phyloP scores from a whole-genome alignment of 2,888 invertebrate species.

The Lasioglossum morio region DNA sequence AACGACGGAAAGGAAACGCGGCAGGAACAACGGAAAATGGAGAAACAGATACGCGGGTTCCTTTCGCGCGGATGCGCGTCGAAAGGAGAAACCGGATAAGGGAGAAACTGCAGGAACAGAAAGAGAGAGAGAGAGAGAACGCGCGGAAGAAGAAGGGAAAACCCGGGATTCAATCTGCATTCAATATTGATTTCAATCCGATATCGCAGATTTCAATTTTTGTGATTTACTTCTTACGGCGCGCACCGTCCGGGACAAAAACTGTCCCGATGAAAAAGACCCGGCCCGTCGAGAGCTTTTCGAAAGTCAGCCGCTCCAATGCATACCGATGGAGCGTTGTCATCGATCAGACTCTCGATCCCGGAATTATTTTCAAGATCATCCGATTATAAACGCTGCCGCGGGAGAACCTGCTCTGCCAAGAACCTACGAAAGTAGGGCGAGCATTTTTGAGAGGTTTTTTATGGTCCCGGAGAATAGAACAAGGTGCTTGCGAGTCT shows the following conservation, averaged over 20 bases:
- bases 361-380: constrained; percentile 42
- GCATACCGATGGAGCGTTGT: constrained; percentile 53
- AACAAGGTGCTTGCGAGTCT: background rate
- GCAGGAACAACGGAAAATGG: constrained; percentile 45
- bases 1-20: constrained; percentile 34
- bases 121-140: constrained; percentile 17
- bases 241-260: constrained; percentile 39
- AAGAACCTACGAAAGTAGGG: background rate
- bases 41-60: constrained; percentile 42
- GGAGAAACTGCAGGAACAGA: background rate
- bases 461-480: background rate
- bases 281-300: constrained; percentile 33
- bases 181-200: constrained; percentile 83
- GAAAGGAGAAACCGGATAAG: constrained; percentile 40
- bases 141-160: constrained; percentile 55
- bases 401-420: background rate
- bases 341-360: constrained; percentile 53
- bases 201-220: constrained; percentile 81
- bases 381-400: background rate
- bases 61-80: background rate
- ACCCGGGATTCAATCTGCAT: constrained; percentile 80
- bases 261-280: constrained; percentile 45
- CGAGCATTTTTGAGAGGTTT: background rate
- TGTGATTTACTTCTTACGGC: constrained; percentile 81
- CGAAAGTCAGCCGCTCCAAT: constrained; percentile 54